Evolutionary conservation across 2,888 invertebrate genomes (phyloP).

Genomic region (Acanthopleura granulata): DNA sequence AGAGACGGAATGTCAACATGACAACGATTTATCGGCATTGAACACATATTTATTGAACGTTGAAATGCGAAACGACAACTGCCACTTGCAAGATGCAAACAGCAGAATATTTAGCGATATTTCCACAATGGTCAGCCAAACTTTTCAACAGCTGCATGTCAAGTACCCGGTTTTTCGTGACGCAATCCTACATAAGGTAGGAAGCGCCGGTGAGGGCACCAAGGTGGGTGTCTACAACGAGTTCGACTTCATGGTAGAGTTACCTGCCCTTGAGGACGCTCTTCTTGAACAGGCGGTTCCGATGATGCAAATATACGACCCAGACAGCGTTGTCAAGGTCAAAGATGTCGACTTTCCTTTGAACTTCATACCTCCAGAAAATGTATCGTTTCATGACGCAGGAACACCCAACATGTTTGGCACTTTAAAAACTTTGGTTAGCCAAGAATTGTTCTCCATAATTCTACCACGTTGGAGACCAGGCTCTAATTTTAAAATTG

Average conservation of each 20-base stretch:
- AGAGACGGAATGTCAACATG: no score
- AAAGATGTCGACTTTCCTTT: not conserved
- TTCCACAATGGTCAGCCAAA: not conserved
- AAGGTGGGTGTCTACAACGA: not conserved
- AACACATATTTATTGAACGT: no score
- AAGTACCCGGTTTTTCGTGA: not conserved
- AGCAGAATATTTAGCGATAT: not conserved
- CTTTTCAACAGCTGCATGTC: not conserved
- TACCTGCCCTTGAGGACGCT: not conserved
- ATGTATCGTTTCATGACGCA: not conserved
- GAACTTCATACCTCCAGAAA: not conserved
- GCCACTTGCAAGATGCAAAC: no score
- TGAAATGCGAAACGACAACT: no score
- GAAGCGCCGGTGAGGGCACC: not conserved
- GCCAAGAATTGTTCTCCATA: not conserved
- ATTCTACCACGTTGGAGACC: not conserved
- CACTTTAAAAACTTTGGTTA: not conserved
- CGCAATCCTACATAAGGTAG: not conserved
- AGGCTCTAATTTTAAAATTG: constrained; percentile 3
- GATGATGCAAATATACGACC: not conserved
- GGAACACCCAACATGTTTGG: not conserved
- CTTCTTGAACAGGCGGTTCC: not conserved
- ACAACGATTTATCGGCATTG: no score
- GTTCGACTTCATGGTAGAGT: constrained; percentile 11
- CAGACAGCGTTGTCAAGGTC: not conserved